Evolutionary conservation across 2,797 vertebrate species (phyloP), one percentile per base, ranked within the genome.

Genomic region (Myotis vivesi): DNA sequence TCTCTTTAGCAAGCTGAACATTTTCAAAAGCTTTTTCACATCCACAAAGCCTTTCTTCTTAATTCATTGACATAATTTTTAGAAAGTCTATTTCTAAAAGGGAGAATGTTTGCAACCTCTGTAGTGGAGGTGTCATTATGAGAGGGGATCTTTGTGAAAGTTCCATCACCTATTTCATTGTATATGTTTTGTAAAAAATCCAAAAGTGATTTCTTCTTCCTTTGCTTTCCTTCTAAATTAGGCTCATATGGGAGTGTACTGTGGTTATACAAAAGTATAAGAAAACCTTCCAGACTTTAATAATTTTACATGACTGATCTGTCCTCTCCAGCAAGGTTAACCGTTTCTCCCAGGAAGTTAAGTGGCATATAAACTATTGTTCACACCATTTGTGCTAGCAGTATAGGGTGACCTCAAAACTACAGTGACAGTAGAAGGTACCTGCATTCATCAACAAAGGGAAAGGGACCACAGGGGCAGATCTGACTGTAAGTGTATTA

Each of bases 281-380:
- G 97, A 98, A 98, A 98, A 97, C 97, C 98, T 98, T 97, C 95
- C 96, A 98, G 97, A 97, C 97, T 98, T 98, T 98, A 98, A 98
- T 98, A 98, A 98, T 98, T 98, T 96, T 98, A 98, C 97, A 97
- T 98, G 98, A 98, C 98, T 98, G 98, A 98, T 98, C 97, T 98
- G 98, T 98, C 97, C 98, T 98, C 95, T 97, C 98, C 93, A 97
- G 98, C 98, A 98, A 98, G 98, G 98, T 98, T 98, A 98, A 98
- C 98, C 95, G 97, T 98, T 98, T 98, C 97, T 98, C 97, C 98
- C 98, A 98, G 98, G 98, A 98, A 98, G 98, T 98, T 98, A 98
- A 98, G 98, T 98, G 98, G 98, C 97, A 98, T 98, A 98, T 98
- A 98, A 98, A 98, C 98, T 98, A 98, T 98, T 98, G 98, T 98